Base-by-base conservation (phyloP, 2,888 invertebrate species). In the Drosophila trichaetosa region DNA sequence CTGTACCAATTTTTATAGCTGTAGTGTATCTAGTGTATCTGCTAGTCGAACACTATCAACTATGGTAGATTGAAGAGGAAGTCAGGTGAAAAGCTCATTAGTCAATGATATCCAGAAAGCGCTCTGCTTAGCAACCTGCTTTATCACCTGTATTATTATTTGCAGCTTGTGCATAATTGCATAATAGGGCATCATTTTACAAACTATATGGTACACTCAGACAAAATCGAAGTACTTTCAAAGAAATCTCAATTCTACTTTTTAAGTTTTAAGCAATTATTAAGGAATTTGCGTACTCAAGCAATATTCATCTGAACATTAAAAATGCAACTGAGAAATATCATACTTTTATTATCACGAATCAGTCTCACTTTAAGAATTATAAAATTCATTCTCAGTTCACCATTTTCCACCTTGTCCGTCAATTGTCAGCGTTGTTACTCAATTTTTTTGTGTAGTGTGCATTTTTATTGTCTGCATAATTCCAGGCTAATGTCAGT, bases 131-230 rank as follows among this genome's bases (percentile, higher is more conserved):
- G 61, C 71, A 60, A 57, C 66, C 40, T n/a, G 64, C 53, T 59
- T 68, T 79, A 75, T 68, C 77, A 78, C 75, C 78, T 73, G 79
- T 49, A 64, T 68, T 63, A 71, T 46, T 69, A 61, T 34, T 61
- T 76, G 48, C 36, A 51, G 29, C 65, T 53, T 79, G 82, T 24
- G 46, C 46, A 46, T 46, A 46, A 46, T 84, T 82, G 82, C 79
- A 82, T 86, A 87, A 89, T 87, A 87, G 90, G 75, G 57, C 78
- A 80, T 87, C 87, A 87, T 87, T 87, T 78, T 87, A 64, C 78
- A 76, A 58, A 65, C 33, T 11, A 27, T 27, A 13, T 46, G 13
- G 6, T 56, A 38, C 56, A 56, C 38, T 56, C 5, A 16, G 38
- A 56, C 4, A 56, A 54, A 27, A 11, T 27, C 3, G 3, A 27